phyloP scores from a whole-genome alignment of 2,888 invertebrate genomes.

The Eristalis arbustorum region DNA sequence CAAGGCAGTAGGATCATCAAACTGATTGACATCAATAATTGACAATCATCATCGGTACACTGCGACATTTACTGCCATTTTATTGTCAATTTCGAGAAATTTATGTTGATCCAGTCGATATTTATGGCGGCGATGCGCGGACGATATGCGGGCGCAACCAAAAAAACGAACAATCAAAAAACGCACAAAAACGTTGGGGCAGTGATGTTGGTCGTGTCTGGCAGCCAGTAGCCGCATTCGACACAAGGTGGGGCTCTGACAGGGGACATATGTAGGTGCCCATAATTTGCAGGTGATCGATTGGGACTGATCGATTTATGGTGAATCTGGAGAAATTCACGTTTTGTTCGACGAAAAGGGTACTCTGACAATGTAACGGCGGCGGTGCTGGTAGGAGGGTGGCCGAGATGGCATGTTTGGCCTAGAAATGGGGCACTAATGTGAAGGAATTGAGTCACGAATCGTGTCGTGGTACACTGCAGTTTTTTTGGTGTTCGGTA shows the following conservation, averaged over 20 bases:
- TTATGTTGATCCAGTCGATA: slow-evolving; percentile 72
- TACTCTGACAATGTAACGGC: slow-evolving; percentile 6
- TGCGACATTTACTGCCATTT: slow-evolving; percentile 71
- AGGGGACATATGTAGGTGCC: slow-evolving; percentile 68
- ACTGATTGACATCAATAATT: slow-evolving; percentile 68
- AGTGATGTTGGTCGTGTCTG: slow-evolving; percentile 1
- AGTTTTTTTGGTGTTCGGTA: too few species aligned
- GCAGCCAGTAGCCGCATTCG: background rate
- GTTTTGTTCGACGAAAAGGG: slow-evolving; percentile 1
- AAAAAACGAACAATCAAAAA: background rate
- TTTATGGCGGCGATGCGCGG: slow-evolving; percentile 65
- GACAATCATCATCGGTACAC: slow-evolving; percentile 70
- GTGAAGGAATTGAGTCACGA: slow-evolving; percentile 28
- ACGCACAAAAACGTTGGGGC: background rate
- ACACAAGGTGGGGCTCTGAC: slow-evolving; percentile 61
- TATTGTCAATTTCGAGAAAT: slow-evolving; percentile 72
- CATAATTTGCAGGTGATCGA: slow-evolving; percentile 70
- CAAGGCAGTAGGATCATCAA: slow-evolving; percentile 61
- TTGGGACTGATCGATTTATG: slow-evolving; percentile 68
- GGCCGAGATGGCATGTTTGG: slow-evolving; percentile 33
- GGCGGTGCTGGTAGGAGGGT: background rate
- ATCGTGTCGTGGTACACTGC: background rate
- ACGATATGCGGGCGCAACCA: background rate
- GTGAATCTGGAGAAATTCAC: slow-evolving; percentile 51
- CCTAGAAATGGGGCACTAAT: slow-evolving; percentile 47